Conservation (phyloP, 2,797 vertebrate species). For the Cossypha niveicapilla region DNA sequence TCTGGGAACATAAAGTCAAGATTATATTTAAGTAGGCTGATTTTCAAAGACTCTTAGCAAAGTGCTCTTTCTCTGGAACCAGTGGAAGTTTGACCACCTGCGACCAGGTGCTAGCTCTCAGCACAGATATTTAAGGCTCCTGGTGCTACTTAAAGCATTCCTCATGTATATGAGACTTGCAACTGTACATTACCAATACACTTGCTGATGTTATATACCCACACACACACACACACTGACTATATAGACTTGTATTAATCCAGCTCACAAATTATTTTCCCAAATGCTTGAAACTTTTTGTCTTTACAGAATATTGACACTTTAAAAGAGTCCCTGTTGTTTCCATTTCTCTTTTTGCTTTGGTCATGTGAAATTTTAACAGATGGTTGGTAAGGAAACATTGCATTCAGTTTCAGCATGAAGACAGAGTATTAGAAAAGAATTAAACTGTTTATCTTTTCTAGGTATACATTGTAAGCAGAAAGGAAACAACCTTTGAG, state of each 20-base stretch:
- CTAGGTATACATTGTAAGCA: background rate
- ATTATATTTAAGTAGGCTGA: background rate
- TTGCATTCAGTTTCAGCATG: background rate
- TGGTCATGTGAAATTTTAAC: constrained; percentile 27
- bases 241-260: background rate
- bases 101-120: background rate
- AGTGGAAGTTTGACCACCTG: constrained; percentile 4
- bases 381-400: constrained; percentile 2
- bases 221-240: background rate
- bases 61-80: background rate
- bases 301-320: background rate
- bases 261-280: background rate
- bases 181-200: background rate
- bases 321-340: constrained; percentile 21
- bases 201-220: rapidly evolving
- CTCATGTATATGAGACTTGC: rapidly evolving
- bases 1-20: constrained; percentile 23
- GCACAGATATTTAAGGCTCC: background rate
- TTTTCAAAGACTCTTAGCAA: constrained; percentile 8
- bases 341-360: constrained; percentile 40
- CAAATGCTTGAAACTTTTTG: background rate
- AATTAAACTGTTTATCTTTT: background rate
- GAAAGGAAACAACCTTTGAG: constrained; percentile 5
- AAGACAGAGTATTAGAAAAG: background rate
- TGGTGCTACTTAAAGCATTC: background rate